Conservation (phyloP, 2,113 vertebrate genomes). For the Mormyrus iriodes region DNA sequence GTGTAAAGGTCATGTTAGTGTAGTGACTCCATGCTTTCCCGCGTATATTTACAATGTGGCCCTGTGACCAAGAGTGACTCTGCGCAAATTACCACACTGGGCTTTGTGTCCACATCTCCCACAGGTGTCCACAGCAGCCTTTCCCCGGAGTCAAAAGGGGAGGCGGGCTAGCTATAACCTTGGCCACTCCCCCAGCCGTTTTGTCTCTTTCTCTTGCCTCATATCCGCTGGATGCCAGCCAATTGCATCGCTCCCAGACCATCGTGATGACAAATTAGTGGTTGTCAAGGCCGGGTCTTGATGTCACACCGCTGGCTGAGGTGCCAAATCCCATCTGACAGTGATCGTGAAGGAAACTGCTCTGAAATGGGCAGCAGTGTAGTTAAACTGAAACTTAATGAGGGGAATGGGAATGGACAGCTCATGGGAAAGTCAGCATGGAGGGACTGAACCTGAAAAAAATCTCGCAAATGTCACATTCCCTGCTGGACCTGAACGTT, state of each 20-base stretch:
- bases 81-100: not conserved
- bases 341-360: not conserved
- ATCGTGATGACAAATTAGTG: not conserved
- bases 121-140: not conserved
- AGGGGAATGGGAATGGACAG: not conserved
- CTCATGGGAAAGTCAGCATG: not conserved
- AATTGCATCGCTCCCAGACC: not conserved
- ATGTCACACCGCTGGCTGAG: not conserved
- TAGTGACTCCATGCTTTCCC: not conserved
- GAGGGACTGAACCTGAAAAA: not conserved
- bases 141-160: not conserved
- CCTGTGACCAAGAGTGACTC: not conserved
- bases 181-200: not conserved
- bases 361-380: not conserved
- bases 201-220: conserved; percentile 7
- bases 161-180: not conserved
- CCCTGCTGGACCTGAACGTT: not conserved
- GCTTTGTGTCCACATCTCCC: not conserved
- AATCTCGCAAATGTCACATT: not conserved
- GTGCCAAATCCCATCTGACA: not conserved
- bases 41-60: not conserved
- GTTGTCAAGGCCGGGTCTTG: not conserved
- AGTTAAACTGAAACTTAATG: not conserved
- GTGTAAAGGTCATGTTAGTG: not conserved
- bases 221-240: conserved; percentile 11